Evolutionary conservation across 1,140 invertebrate species (phyloP).

Genomic region (Cecropterus lyciades): DNA sequence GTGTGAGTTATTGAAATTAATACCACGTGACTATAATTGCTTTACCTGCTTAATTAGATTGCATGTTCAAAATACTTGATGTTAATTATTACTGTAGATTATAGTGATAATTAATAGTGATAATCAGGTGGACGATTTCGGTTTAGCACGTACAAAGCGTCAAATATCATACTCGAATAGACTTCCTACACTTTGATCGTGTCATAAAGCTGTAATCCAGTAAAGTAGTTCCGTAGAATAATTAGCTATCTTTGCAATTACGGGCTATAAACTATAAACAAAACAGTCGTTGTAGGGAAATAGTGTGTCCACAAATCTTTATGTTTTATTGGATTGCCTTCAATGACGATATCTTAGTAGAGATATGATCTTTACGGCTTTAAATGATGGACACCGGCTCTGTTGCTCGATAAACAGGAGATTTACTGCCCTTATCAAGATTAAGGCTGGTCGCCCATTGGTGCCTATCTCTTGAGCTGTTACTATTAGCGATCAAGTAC

Average conservation of each 20-base stretch:
- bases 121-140: too few relatives aligned
- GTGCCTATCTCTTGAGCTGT: too few relatives aligned
- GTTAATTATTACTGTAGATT: too few relatives aligned
- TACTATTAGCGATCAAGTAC: too few relatives aligned
- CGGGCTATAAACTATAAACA: not conserved
- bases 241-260: not conserved
- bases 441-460: too few relatives aligned
- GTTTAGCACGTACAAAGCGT: too few relatives aligned
- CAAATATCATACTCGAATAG: not conserved
- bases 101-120: too few relatives aligned
- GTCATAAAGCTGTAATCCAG: not conserved
- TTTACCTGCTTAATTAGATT: too few relatives aligned
- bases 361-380: conserved; percentile 31
- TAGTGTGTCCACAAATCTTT: conserved; percentile 14
- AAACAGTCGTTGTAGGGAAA: not conserved
- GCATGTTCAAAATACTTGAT: too few relatives aligned
- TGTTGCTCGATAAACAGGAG: conserved; percentile 9
- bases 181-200: not conserved
- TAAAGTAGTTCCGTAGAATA: not conserved
- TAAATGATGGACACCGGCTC: conserved; percentile 19
- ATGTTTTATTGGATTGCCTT: conserved; percentile 2
- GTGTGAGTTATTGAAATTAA: too few relatives aligned
- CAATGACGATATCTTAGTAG: not conserved
- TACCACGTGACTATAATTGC: too few relatives aligned
- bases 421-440: conserved; percentile 28